Conservation (phyloP, 2,888 invertebrate species). For the Dryocosmus kuriphilus region DNA sequence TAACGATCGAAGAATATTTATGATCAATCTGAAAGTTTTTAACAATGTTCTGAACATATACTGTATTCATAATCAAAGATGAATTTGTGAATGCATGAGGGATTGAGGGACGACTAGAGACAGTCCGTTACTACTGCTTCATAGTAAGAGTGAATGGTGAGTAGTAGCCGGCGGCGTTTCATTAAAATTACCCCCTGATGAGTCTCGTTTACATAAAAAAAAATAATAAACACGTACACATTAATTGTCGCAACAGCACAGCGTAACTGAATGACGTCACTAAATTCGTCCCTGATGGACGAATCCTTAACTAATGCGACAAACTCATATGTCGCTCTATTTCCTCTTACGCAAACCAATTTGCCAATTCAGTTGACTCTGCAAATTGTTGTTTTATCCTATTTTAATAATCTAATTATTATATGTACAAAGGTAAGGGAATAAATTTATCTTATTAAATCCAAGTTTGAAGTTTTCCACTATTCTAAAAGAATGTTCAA, state of each 20-base stretch:
- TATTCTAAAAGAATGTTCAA: no score
- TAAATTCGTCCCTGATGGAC: not conserved
- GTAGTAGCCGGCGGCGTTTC: not conserved
- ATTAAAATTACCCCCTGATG: conserved; percentile 17
- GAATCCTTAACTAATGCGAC: conserved; percentile 1
- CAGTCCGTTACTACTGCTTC: conserved; percentile 13
- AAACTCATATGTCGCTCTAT: conserved; percentile 54
- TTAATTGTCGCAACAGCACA: not conserved
- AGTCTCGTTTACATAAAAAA: conserved; percentile 4
- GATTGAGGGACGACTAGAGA: not conserved
- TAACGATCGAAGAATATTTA: not conserved
- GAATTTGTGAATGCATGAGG: not conserved
- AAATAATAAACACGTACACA: not conserved
- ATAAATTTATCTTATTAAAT: conserved; percentile 3
- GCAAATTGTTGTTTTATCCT: not conserved
- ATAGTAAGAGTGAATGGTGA: not conserved
- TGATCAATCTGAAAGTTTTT: not conserved
- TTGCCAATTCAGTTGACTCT: conserved; percentile 10
- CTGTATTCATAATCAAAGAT: not conserved
- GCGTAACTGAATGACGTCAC: not conserved
- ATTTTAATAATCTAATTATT: not conserved
- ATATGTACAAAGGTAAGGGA: not conserved
- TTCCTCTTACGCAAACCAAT: conserved; percentile 49
- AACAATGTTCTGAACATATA: not conserved
- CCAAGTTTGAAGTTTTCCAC: not conserved